A percentile compares a stretch with the other conserved stretches of the same genome.
Conservation (phyloP, 2,113 vertebrate genomes). For the Erythrocercus mccallii region DNA sequence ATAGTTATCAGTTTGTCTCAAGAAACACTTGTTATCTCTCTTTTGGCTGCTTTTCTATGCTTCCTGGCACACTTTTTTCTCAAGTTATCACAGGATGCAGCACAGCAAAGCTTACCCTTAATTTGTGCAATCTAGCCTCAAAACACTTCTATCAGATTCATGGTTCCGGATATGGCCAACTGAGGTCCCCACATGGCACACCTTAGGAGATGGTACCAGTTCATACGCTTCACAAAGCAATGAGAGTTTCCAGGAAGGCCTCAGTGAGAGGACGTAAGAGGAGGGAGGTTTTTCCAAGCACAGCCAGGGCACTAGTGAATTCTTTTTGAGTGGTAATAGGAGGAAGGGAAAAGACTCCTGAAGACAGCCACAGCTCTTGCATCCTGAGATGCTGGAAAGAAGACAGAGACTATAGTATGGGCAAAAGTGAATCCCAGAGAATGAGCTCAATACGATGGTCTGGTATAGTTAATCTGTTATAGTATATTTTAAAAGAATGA, state of each 20-base stretch:
- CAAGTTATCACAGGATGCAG: background rate
- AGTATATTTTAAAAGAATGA: background rate
- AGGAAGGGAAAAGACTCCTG: background rate
- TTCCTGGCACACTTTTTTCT: background rate
- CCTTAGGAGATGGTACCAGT: background rate
- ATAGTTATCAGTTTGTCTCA: background rate
- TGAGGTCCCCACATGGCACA: accelerated
- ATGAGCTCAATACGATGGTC: background rate
- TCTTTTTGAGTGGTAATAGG: background rate
- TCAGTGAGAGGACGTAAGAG: accelerated
- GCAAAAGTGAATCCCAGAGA: background rate
- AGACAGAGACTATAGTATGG: background rate
- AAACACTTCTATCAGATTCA: background rate
- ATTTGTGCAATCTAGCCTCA: background rate
- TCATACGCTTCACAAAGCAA: background rate
- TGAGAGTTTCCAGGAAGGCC: background rate
- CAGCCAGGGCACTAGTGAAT: background rate
- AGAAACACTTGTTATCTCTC: background rate
- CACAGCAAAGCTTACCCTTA: background rate
- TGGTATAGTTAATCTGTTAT: background rate
- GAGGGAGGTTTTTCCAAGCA: background rate
- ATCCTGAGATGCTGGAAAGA: background rate
- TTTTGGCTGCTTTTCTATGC: background rate
- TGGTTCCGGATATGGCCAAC: accelerated
- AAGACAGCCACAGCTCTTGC: background rate